These are phyloP conservation scores for Dipus sagitta DNA, from an alignment of 2,797 vertebrate genomes.

Conservation along the genomic window DNA sequence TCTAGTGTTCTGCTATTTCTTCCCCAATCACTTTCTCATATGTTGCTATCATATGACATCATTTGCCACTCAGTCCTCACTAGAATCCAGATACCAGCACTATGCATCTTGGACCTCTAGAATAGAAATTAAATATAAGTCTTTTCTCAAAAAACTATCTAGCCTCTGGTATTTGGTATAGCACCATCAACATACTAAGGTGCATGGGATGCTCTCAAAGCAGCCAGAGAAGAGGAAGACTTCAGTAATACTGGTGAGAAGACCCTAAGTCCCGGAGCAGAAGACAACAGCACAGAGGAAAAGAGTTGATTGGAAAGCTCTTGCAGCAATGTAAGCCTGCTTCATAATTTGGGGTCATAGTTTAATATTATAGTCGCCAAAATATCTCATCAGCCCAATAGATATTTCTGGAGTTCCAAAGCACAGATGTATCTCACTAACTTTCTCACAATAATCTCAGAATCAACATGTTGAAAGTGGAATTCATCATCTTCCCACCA, in stretches of 20 bases:
- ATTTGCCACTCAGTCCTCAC: neutral
- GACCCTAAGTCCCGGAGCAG: no score
- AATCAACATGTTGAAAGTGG: neutral
- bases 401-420: neutral
- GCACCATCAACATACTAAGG: neutral
- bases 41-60: no score
- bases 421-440: neutral
- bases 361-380: neutral
- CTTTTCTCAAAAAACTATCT: neutral
- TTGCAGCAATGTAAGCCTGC: neutral
- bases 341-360: neutral
- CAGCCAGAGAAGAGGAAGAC: neutral
- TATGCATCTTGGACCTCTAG: neutral
- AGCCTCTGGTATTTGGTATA: neutral
- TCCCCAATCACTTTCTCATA: neutral
- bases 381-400: neutral
- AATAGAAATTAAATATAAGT: neutral
- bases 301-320: neutral
- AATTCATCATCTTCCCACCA: neutral
- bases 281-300: neutral
- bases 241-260: neutral
- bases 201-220: neutral
- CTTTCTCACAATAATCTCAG: neutral
- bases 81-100: neutral
- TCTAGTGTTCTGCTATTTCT: neutral